Evolutionary conservation across 2,888 invertebrate genomes (phyloP).

Genomic region (Callimorpha dominula): DNA sequence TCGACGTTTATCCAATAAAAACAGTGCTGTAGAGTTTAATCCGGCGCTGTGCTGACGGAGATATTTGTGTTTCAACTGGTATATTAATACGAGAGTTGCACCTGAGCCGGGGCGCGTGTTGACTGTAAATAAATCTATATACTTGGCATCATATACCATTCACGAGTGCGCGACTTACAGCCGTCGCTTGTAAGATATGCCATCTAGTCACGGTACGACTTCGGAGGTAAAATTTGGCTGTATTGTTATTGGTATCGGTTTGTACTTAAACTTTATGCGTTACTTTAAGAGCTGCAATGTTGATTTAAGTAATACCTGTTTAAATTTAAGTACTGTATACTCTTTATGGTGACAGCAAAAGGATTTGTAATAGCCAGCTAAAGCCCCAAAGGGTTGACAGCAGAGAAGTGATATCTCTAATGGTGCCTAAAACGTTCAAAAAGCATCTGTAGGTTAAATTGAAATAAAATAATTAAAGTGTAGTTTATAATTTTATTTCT

Average conservation of each 20-base stretch:
- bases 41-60: slow-evolving; percentile 50
- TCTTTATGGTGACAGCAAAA: too few relatives aligned
- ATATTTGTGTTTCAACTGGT: slow-evolving; percentile 63
- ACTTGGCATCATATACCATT: slow-evolving; percentile 45
- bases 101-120: slow-evolving; percentile 59
- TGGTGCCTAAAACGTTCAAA: too few relatives aligned
- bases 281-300: background rate
- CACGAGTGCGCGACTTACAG: slow-evolving; percentile 53
- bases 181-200: slow-evolving; percentile 57
- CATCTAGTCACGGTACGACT: slow-evolving; percentile 64
- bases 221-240: slow-evolving; percentile 57
- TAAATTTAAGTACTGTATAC: too few relatives aligned
- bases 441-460: too few relatives aligned
- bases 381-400: too few relatives aligned
- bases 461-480: too few relatives aligned
- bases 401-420: too few relatives aligned
- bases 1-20: slow-evolving; percentile 30
- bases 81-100: slow-evolving; percentile 67
- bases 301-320: too few relatives aligned
- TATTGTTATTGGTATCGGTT: slow-evolving; percentile 36
- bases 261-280: slow-evolving; percentile 21
- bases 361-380: too few relatives aligned
- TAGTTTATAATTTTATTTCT: too few relatives aligned
- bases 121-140: slow-evolving; percentile 60
- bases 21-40: slow-evolving; percentile 38